These are phyloP conservation scores for Thelaira solivaga DNA, from an alignment of 2,888 invertebrate species.

Conservation along the genomic window DNA sequence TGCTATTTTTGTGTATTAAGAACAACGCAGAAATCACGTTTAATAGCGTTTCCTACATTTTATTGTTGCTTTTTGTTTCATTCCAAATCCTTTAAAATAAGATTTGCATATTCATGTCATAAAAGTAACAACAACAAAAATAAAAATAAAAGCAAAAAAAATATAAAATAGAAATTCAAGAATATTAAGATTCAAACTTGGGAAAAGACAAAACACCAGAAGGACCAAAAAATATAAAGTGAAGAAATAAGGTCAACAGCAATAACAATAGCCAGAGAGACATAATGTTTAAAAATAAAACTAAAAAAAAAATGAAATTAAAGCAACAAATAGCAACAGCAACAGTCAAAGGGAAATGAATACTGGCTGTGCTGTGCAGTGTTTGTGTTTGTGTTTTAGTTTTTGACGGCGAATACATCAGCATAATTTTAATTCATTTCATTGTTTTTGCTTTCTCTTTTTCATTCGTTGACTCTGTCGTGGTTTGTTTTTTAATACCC, in stretches of 20 bases:
- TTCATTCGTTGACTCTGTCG: slow-evolving; percentile 11
- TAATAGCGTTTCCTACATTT: slow-evolving; percentile 19
- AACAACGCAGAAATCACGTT: slow-evolving; percentile 4
- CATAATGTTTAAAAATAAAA: slow-evolving; percentile 21
- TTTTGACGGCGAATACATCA: slow-evolving; percentile 15
- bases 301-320: background rate
- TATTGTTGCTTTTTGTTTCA: background rate
- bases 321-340: slow-evolving; percentile 34
- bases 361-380: too few relatives aligned
- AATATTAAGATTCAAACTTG: slow-evolving; percentile 21
- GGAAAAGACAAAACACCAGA: slow-evolving; percentile 22
- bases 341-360: slow-evolving; percentile 47
- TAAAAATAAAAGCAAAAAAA: slow-evolving; percentile 20
- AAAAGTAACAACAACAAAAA: slow-evolving; percentile 2
- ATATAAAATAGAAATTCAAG: background rate
- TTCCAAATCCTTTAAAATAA: slow-evolving; percentile 29
- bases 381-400: slow-evolving; percentile 34
- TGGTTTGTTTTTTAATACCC: background rate
- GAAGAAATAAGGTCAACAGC: slow-evolving; percentile 39
- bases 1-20: background rate
- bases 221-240: slow-evolving; percentile 34
- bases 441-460: too few relatives aligned
- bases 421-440: slow-evolving; percentile 50
- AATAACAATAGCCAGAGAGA: slow-evolving; percentile 31
- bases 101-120: slow-evolving; percentile 51